These are phyloP conservation scores for Dastarcus helophoroides DNA, from an alignment of 2,888 invertebrate genomes.

Conservation along the genomic window DNA sequence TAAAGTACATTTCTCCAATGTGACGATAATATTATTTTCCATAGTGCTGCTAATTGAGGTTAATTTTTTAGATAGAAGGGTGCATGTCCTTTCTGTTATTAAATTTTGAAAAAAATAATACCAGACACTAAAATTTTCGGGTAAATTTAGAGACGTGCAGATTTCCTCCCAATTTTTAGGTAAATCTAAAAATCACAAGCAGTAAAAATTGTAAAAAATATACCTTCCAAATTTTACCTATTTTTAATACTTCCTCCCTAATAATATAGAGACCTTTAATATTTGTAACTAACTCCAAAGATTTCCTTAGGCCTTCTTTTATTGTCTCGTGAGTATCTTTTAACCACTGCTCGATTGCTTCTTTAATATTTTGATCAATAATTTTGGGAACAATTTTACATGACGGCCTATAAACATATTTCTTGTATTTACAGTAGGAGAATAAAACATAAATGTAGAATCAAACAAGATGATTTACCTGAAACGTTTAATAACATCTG, in stretches of 20 bases:
- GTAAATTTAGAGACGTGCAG: constrained; percentile 48
- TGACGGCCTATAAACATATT: constrained; percentile 24
- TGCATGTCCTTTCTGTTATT: constrained; percentile 55
- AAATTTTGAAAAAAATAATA: constrained; percentile 60
- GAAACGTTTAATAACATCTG: constrained; percentile 35
- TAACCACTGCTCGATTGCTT: constrained; percentile 51
- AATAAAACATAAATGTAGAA: constrained; percentile 7
- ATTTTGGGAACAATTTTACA: constrained; percentile 15
- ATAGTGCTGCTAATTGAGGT: constrained; percentile 29
- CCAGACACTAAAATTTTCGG: constrained; percentile 53
- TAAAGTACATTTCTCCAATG: constrained; percentile 21
- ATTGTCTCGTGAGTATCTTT: constrained; percentile 46
- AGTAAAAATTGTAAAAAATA: background rate
- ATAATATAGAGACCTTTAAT: constrained; percentile 62
- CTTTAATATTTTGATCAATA: constrained; percentile 29
- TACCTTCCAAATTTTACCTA: constrained; percentile 36
- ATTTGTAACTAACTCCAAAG: constrained; percentile 53
- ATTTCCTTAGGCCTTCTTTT: constrained; percentile 45
- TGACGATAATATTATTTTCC: constrained; percentile 33
- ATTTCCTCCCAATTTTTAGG: constrained; percentile 52
- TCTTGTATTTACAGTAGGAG: background rate
- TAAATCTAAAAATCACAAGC: constrained; percentile 37
- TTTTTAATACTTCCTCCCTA: constrained; percentile 54
- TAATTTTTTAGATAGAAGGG: constrained; percentile 42
- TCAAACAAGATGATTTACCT: constrained; percentile 21